Evolutionary conservation across 2,888 invertebrate genomes (phyloP).

Genomic region (Bruchidius siliquastri): DNA sequence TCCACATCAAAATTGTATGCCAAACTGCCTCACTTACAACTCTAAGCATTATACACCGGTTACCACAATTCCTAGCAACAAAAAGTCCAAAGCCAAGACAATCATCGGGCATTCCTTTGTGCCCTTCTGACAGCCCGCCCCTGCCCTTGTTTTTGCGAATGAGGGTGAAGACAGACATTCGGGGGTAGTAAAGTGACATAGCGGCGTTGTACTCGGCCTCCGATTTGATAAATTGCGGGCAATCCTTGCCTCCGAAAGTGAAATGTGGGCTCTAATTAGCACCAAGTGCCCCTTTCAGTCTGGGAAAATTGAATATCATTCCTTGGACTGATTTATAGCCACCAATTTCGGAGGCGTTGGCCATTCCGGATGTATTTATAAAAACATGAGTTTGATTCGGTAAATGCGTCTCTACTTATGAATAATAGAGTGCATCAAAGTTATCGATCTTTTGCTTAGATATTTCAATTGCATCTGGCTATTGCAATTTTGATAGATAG

Average conservation of each 20-base stretch:
- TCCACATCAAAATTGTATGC: too few relatives aligned
- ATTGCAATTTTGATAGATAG: too few relatives aligned
- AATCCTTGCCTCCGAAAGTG: not conserved
- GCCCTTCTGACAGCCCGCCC: not conserved
- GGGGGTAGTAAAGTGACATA: not conserved
- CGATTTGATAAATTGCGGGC: not conserved
- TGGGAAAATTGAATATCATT: not conserved
- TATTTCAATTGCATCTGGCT: too few relatives aligned
- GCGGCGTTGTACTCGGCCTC: not conserved
- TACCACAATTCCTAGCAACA: not conserved
- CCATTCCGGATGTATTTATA: too few relatives aligned
- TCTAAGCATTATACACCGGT: too few relatives aligned
- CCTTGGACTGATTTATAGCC: not conserved
- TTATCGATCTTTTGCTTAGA: too few relatives aligned
- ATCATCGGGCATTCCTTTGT: not conserved
- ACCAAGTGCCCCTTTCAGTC: not conserved
- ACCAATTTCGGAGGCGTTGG: conserved; percentile 32
- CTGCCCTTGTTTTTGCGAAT: not conserved
- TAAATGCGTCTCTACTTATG: too few relatives aligned
- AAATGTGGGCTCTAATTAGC: not conserved
- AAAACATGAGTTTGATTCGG: too few relatives aligned
- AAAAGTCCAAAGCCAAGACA: not conserved
- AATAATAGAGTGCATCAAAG: too few relatives aligned
- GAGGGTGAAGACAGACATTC: not conserved
- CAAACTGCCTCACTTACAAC: too few relatives aligned